Percentiles rank a stretch among this genome's conserved stretches.
These are phyloP conservation scores for Acrocephalus scirpaceus DNA, from an alignment of 2,797 vertebrate species.

Conservation along the genomic window DNA sequence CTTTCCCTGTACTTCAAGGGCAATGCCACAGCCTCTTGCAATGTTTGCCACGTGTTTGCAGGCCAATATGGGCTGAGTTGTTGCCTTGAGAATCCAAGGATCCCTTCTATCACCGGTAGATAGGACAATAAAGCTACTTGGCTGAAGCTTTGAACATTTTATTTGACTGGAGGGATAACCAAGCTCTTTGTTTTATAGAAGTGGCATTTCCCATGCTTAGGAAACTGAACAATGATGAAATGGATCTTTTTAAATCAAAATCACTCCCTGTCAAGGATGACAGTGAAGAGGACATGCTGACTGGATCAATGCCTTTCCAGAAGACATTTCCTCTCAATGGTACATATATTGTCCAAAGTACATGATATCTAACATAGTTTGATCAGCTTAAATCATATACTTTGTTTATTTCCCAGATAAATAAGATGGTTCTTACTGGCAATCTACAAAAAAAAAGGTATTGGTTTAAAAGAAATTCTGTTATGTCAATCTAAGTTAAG, in stretches of 20 bases:
- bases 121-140: neutral
- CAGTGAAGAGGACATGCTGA: neutral
- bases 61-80: neutral
- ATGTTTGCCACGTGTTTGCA: fast-evolving
- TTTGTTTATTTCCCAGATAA: neutral
- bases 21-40: fast-evolving
- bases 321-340: neutral
- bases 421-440: neutral
- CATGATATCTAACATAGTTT: neutral
- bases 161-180: neutral
- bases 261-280: neutral
- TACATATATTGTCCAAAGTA: neutral
- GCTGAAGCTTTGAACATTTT: neutral
- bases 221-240: neutral
- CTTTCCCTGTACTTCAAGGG: neutral
- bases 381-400: neutral
- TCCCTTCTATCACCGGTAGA: neutral
- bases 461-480: neutral
- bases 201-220: neutral
- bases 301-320: neutral
- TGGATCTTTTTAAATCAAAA: neutral
- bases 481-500: neutral
- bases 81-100: neutral
- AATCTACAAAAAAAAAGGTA: neutral
- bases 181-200: neutral